A percentile compares a stretch with the other conserved stretches of the same genome.
Evolutionary conservation across 1,140 invertebrate species (phyloP).

Genomic region (Drosophila kikkawai): DNA sequence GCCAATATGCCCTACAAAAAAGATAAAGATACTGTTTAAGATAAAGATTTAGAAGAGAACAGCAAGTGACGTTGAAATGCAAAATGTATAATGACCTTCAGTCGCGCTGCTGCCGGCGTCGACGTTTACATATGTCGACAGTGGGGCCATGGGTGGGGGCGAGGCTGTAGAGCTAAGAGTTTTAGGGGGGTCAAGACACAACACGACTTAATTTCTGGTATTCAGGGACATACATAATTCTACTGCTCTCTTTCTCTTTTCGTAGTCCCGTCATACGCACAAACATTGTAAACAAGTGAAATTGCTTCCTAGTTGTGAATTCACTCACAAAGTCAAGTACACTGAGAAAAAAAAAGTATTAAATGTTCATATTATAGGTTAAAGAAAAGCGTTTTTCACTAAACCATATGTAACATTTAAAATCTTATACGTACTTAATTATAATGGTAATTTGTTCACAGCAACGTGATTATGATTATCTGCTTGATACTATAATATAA

Average conservation of each 20-base stretch:
- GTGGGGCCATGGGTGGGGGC: slow-evolving; percentile 10
- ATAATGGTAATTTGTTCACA: no score
- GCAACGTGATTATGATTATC: no score
- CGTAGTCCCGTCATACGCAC: slow-evolving; percentile 45
- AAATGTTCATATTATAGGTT: background rate
- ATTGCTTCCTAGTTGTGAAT: slow-evolving; percentile 75
- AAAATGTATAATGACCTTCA: slow-evolving; percentile 81
- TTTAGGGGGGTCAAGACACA: slow-evolving; percentile 59
- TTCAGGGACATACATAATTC: slow-evolving; percentile 34
- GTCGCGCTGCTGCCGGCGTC: slow-evolving; percentile 53
- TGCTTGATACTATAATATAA: background rate
- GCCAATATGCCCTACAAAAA: background rate
- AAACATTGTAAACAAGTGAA: slow-evolving; percentile 75
- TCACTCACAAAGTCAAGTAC: slow-evolving; percentile 19
- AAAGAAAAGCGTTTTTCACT: background rate
- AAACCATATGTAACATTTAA: background rate
- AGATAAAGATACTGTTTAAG: slow-evolving; percentile 9
- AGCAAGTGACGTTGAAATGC: slow-evolving; percentile 23
- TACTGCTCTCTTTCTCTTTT: slow-evolving; percentile 15
- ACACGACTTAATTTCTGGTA: slow-evolving; percentile 71
- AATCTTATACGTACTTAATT: background rate
- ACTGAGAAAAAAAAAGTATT: background rate
- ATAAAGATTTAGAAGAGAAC: slow-evolving; percentile 1
- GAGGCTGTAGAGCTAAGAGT: slow-evolving; percentile 6
- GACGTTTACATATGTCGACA: slow-evolving; percentile 21